These are phyloP conservation scores for Chloromyia formosa DNA, from an alignment of 2,888 invertebrate genomes.

Conservation along the genomic window DNA sequence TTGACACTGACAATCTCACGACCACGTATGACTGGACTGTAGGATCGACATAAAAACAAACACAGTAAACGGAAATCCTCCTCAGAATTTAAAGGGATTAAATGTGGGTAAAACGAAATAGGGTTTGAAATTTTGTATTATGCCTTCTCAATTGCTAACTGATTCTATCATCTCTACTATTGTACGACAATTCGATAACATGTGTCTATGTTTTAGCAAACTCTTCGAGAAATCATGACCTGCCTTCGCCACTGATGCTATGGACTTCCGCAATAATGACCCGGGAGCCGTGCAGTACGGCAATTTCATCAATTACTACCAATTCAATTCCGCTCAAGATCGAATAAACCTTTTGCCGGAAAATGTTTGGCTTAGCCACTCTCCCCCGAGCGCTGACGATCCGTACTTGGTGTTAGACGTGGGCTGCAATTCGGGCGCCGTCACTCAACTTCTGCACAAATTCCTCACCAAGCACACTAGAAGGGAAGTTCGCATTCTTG, in stretches of 20 bases:
- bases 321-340: conserved; percentile 77
- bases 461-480: conserved; percentile 61
- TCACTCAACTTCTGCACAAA: conserved; percentile 70
- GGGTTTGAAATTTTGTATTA: too few relatives aligned
- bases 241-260: conserved; percentile 38
- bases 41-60: too few relatives aligned
- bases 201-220: too few relatives aligned
- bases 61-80: too few relatives aligned
- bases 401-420: conserved; percentile 72
- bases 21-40: too few relatives aligned
- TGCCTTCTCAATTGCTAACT: too few relatives aligned
- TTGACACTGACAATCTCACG: too few relatives aligned
- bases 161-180: too few relatives aligned
- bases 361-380: conserved; percentile 62
- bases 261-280: conserved; percentile 65
- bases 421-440: conserved; percentile 82
- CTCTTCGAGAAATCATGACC: too few relatives aligned
- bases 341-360: conserved; percentile 72
- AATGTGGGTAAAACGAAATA: too few relatives aligned
- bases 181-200: too few relatives aligned
- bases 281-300: conserved; percentile 83
- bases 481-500: conserved; percentile 64
- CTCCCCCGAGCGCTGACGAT: conserved; percentile 54
- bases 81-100: too few relatives aligned
- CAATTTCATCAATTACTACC: conserved; percentile 89